A percentile compares a stretch with the other conserved stretches of the same genome.
Conservation (phyloP, 2,888 invertebrate genomes). For the Crocallis elinguaria region DNA sequence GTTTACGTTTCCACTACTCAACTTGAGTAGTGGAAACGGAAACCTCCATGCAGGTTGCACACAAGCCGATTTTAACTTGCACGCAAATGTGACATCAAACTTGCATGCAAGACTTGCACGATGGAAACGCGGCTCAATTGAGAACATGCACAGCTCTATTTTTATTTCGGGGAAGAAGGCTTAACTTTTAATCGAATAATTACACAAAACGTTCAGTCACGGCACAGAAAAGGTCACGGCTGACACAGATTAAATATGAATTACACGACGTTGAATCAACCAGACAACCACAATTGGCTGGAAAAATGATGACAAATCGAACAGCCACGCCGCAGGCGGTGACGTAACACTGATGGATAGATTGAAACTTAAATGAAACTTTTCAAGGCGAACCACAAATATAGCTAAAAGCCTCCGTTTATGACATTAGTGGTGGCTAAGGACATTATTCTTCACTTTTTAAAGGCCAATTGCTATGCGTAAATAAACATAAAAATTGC, state of each 20-base stretch:
- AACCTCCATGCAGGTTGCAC: too few relatives aligned
- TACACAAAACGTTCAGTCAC: constrained; percentile 2
- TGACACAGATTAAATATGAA: constrained; percentile 20
- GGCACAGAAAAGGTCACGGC: constrained; percentile 20
- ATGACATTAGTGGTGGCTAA: background rate
- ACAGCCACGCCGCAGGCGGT: background rate
- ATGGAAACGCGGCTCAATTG: too few relatives aligned
- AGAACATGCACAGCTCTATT: too few relatives aligned
- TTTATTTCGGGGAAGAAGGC: background rate
- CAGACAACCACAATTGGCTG: constrained; percentile 1
- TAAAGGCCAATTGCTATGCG: background rate
- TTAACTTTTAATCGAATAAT: constrained; percentile 2
- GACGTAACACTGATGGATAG: constrained; percentile 5
- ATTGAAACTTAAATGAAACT: background rate
- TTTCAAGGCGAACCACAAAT: constrained; percentile 12
- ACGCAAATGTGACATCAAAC: too few relatives aligned
- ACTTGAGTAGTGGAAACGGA: too few relatives aligned
- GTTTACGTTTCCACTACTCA: too few relatives aligned
- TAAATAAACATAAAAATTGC: background rate
- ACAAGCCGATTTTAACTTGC: too few relatives aligned
- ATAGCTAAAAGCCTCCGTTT: background rate
- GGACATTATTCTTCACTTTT: background rate
- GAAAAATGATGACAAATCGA: constrained; percentile 19
- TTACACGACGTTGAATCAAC: constrained; percentile 10
- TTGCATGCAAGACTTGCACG: too few relatives aligned